These are phyloP conservation scores for Cyprinodon variegatus DNA, from an alignment of 2,113 vertebrate species.

Conservation along the genomic window DNA sequence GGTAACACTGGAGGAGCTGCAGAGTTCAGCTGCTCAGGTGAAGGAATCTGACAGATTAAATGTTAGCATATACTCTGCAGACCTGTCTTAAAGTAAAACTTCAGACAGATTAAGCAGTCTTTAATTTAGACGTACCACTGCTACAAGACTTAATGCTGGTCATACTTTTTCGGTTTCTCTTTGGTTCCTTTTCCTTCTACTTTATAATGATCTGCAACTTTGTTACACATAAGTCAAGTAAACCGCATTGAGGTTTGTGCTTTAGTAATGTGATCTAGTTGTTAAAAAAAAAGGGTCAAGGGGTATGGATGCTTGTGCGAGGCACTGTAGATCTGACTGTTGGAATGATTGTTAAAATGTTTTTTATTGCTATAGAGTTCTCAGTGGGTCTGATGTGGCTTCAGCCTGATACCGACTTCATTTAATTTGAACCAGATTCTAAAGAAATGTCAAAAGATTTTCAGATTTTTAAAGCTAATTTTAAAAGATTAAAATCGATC, in stretches of 20 bases:
- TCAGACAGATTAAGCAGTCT: too few relatives aligned
- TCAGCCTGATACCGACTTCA: neutral
- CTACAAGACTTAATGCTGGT: too few relatives aligned
- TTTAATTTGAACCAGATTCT: neutral
- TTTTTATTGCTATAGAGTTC: neutral
- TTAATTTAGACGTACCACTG: too few relatives aligned
- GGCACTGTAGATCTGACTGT: neutral
- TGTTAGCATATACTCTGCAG: too few relatives aligned
- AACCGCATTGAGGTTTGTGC: neutral
- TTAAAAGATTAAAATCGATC: too few relatives aligned
- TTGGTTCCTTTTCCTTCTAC: neutral
- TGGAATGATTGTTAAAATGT: constrained; percentile 3
- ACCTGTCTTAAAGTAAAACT: too few relatives aligned
- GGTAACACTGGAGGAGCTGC: too few relatives aligned
- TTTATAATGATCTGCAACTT: neutral
- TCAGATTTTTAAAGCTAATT: too few relatives aligned
- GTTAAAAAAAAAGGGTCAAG: neutral
- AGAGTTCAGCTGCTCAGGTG: too few relatives aligned
- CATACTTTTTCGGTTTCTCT: too few relatives aligned
- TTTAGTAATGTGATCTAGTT: neutral
- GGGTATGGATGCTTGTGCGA: neutral
- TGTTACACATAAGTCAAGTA: neutral
- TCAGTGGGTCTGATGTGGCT: constrained; percentile 42
- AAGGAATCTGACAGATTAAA: too few relatives aligned
- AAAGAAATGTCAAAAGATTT: neutral